Base-by-base conservation (phyloP, 2,113 vertebrate species). In the Paratilapia polleni region DNA sequence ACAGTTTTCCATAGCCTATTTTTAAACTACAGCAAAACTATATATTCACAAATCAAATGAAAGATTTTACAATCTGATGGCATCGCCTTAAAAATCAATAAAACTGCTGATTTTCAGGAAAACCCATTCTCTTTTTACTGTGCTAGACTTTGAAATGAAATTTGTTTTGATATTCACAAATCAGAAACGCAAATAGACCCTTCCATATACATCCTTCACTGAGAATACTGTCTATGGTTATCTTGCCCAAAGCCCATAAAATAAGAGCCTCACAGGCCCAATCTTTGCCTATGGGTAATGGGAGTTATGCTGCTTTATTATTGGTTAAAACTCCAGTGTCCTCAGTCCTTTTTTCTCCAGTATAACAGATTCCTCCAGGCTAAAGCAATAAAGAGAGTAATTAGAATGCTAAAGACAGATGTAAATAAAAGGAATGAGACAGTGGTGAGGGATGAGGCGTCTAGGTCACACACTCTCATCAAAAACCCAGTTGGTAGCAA, bases 381-480 rank as follows among this genome's bases (percentile, higher is more conserved):
- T 93, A 98, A 98, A 99, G 98, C 97, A 99, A 99, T 99, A 98
- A 99, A 97, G 97, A 95, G 96, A 97, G 97, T 98, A 98, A 99
- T 99, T 98, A 99, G 97, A 97, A 97, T 98, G 97, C 98, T 98
- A 98, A 99, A 98, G 98, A 98, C 96, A 97, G 97, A 97, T 98
- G 98, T 99, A 98, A 99, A 99, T 98, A 98, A 99, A 97, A 95
- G 96, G 96, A 97, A 97, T 96, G 97, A 97, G 97, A 97, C 96
- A 96, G 97, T 96, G 96, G 95, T 97, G 98, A 99, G 97, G 96
- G 97, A 97, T 97, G 97, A 96, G 96, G 95, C 94, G 95, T 94
- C 94, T 89, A 95, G 97, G 97, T 97, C 96, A 96, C 94, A 96
- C 95, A 95, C 95, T 96, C 96, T 96, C 96, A 97, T 96, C 96